These are phyloP conservation scores for Microcebus lehilahytsara DNA, from an alignment of 2,113 vertebrate species.

Conservation along the genomic window DNA sequence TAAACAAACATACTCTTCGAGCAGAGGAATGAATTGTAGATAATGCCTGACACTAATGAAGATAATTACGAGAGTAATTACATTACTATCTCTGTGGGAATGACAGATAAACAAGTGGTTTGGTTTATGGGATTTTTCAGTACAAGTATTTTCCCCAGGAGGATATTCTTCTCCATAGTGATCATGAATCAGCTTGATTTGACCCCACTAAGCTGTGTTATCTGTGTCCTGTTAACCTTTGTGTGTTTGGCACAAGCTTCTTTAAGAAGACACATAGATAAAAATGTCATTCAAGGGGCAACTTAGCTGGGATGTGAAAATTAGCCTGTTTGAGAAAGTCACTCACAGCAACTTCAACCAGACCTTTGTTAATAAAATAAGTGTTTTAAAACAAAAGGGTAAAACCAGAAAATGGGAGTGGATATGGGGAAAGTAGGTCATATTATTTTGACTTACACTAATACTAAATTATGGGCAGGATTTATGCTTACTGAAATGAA, in stretches of 20 bases:
- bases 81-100: conserved; percentile 99
- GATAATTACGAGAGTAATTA: conserved; percentile 99
- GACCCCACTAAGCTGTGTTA: conserved; percentile 85
- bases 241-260: conserved; percentile 71
- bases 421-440: no score
- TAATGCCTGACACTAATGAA: conserved; percentile 98
- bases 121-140: conserved; percentile 91
- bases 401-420: neutral
- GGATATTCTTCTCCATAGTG: conserved; percentile 83
- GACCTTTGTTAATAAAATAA: neutral
- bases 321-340: conserved; percentile 20
- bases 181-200: conserved; percentile 87
- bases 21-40: conserved; percentile 93
- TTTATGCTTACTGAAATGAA: conserved; percentile 5
- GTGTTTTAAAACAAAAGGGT: conserved; percentile 19
- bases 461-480: neutral
- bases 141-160: conserved; percentile 87
- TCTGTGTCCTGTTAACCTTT: conserved; percentile 84
- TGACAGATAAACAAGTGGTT: conserved; percentile 98
- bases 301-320: conserved; percentile 45
- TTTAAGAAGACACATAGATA: conserved; percentile 66
- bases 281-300: conserved; percentile 76
- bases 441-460: neutral
- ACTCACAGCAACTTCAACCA: conserved; percentile 34
- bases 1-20: conserved; percentile 87